These are phyloP conservation scores for Actinia equina DNA, from an alignment of 64 coral and sea anemone species.

Conservation along the genomic window DNA sequence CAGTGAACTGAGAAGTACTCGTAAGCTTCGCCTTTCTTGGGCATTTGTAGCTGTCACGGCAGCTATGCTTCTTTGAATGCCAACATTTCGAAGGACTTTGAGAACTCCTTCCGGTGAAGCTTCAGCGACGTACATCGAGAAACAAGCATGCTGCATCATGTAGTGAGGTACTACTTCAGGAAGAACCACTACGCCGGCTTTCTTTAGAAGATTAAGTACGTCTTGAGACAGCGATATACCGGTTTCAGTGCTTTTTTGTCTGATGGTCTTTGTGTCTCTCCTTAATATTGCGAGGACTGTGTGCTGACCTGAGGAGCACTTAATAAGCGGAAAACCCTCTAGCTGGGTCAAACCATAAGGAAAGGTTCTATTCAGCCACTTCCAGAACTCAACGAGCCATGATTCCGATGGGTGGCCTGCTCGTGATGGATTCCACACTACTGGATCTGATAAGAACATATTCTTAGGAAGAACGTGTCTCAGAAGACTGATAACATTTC, in stretches of 20 bases:
- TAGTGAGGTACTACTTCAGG: slow-evolving; percentile 34
- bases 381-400: slow-evolving; percentile 53
- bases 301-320: not conserved
- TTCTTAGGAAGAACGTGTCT: slow-evolving; percentile 32
- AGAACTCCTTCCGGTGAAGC: slow-evolving; percentile 55
- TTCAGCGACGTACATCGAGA: slow-evolving; percentile 46
- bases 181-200: slow-evolving; percentile 45
- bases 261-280: slow-evolving; percentile 45
- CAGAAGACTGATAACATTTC: slow-evolving; percentile 17
- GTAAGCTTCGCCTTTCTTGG: slow-evolving; percentile 50
- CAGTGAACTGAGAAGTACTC: slow-evolving; percentile 28
- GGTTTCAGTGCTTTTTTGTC: not conserved
- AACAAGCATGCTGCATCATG: slow-evolving; percentile 41
- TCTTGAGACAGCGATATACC: not conserved
- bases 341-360: slow-evolving; percentile 37
- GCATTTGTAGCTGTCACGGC: slow-evolving; percentile 6
- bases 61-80: not conserved
- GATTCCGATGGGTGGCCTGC: slow-evolving; percentile 41
- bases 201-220: slow-evolving; percentile 38
- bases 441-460: slow-evolving; percentile 13
- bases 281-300: slow-evolving; percentile 47
- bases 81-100: slow-evolving; percentile 39
- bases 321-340: slow-evolving; percentile 57
- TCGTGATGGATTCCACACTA: slow-evolving; percentile 46
- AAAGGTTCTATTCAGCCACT: slow-evolving; percentile 36